Evolutionary conservation across 92 coral and sea anemone genomes (phyloP).

Genomic region (Chrysogorgia sp.): DNA sequence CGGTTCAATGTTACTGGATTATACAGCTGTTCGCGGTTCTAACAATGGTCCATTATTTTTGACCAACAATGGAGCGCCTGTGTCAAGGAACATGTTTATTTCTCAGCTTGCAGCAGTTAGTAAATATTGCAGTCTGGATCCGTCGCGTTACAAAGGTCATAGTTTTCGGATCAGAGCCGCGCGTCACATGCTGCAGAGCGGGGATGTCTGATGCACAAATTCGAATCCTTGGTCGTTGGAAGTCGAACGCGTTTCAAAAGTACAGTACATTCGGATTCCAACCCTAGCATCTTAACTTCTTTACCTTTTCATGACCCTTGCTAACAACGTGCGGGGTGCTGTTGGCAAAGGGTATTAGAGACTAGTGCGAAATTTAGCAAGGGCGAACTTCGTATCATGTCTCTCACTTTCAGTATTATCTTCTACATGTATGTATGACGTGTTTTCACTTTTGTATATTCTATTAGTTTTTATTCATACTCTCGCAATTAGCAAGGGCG

Average conservation of each 20-base stretch:
- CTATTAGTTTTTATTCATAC: no score
- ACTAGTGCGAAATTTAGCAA: neutral
- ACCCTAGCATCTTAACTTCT: neutral
- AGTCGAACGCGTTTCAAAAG: constrained; percentile 58
- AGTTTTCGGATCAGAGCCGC: constrained; percentile 70
- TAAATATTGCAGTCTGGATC: constrained; percentile 56
- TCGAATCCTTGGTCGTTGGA: constrained; percentile 65
- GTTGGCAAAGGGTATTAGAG: neutral
- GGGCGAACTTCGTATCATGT: neutral
- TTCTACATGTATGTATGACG: no score
- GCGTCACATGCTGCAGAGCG: constrained; percentile 68
- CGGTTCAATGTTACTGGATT: constrained; percentile 60
- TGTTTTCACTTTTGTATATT: no score
- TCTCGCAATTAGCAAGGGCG: no score
- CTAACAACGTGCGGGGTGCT: neutral
- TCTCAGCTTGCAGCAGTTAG: constrained; percentile 45
- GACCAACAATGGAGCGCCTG: constrained; percentile 43
- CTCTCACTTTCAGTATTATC: no score
- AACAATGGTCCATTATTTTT: constrained; percentile 57
- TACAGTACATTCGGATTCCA: constrained; percentile 44
- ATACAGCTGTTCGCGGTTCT: constrained; percentile 54
- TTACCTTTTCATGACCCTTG: neutral
- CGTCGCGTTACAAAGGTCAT: constrained; percentile 61
- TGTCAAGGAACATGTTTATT: neutral
- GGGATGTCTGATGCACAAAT: constrained; percentile 71